Percentiles rank a stretch among this genome's conserved stretches.
Conservation (phyloP, 2,888 invertebrate species). For the Tricholauxania praeusta region DNA sequence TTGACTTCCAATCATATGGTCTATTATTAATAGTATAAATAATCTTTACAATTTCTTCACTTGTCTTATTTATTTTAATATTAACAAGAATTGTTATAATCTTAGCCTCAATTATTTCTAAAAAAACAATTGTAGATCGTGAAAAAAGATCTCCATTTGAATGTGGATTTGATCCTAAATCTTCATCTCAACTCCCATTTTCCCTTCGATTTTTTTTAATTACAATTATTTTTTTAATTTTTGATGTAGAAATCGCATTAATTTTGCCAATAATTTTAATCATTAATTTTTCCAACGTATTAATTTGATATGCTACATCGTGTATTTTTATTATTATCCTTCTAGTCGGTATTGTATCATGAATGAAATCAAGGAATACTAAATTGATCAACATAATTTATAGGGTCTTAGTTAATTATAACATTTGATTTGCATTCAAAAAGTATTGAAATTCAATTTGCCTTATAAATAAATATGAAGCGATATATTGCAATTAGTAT, state of each 20-base stretch:
- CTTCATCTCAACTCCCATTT: constrained; percentile 70
- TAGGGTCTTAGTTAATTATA: constrained; percentile 56
- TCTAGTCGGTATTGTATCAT: constrained; percentile 70
- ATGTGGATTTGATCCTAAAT: constrained; percentile 73
- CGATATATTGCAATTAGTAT: constrained; percentile 70
- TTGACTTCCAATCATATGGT: constrained; percentile 80
- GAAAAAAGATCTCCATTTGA: constrained; percentile 77
- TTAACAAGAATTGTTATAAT: constrained; percentile 70
- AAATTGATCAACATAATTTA: constrained; percentile 68
- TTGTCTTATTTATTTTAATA: constrained; percentile 64
- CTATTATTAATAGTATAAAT: constrained; percentile 73
- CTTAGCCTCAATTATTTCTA: constrained; percentile 70
- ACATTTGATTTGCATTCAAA: constrained; percentile 61
- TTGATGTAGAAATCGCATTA: constrained; percentile 79
- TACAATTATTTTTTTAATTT: constrained; percentile 78
- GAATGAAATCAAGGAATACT: constrained; percentile 74
- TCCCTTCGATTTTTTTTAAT: constrained; percentile 76
- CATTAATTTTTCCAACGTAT: constrained; percentile 60
- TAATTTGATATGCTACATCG: constrained; percentile 55
- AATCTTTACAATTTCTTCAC: constrained; percentile 68
- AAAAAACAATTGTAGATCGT: constrained; percentile 72
- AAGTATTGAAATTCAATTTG: constrained; percentile 66
- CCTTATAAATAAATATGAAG: constrained; percentile 69
- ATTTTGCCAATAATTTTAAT: constrained; percentile 72
- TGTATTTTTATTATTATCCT: constrained; percentile 70